Conservation (phyloP, 2,797 vertebrate species). For the Accipiter superciliosus region DNA sequence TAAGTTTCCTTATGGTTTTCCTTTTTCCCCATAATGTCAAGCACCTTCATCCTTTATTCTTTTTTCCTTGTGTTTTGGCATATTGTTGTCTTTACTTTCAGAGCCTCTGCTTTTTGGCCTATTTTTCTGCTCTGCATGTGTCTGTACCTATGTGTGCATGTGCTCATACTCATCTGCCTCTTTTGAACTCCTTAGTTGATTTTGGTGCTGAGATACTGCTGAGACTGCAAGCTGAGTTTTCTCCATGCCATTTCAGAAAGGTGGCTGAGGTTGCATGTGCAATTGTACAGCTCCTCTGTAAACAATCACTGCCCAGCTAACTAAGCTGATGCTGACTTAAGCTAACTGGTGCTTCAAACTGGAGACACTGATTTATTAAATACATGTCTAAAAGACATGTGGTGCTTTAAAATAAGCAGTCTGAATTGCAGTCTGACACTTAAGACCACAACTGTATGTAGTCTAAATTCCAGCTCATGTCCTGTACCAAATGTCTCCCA, state of each 20-base stretch:
- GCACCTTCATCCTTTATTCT: neutral
- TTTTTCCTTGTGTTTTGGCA: neutral
- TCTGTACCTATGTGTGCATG: neutral
- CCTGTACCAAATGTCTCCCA: neutral
- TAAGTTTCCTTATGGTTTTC: neutral
- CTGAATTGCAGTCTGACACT: neutral
- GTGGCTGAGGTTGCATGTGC: neutral
- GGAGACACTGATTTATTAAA: neutral
- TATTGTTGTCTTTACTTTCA: neutral
- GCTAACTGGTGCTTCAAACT: neutral
- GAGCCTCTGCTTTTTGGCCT: neutral
- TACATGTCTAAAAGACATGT: neutral
- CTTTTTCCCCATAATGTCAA: neutral
- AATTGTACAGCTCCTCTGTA: neutral
- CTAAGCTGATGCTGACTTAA: neutral
- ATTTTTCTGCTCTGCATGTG: rapidly evolving
- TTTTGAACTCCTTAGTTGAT: neutral
- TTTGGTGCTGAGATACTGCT: neutral
- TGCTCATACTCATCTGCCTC: neutral
- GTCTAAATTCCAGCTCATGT: neutral
- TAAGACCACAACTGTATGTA: neutral
- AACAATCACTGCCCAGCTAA: neutral
- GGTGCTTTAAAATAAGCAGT: neutral
- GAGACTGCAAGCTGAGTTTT: neutral
- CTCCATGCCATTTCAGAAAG: neutral